Conservation (phyloP, 2,797 vertebrate species). For the Scleropages formosus region DNA sequence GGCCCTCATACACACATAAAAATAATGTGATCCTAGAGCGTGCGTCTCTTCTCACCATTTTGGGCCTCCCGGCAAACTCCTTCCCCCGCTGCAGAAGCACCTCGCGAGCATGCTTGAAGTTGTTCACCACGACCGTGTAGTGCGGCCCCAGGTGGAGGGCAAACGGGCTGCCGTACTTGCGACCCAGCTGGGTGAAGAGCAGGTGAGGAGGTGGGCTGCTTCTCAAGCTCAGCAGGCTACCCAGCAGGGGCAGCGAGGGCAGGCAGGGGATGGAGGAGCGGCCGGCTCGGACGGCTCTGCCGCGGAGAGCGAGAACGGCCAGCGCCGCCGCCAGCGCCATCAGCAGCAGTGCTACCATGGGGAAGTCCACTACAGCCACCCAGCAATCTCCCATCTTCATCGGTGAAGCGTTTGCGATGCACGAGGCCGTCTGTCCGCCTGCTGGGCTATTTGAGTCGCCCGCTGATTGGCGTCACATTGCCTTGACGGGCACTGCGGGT, state of each 20-base stretch:
- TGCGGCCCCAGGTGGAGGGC: conserved; percentile 63
- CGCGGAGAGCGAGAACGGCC: conserved; percentile 2
- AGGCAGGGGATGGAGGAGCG: conserved; percentile 54
- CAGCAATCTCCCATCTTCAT: background rate
- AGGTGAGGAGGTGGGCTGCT: conserved; percentile 60
- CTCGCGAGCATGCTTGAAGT: conserved; percentile 58
- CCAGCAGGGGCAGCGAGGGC: conserved; percentile 59
- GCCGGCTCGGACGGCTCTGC: background rate
- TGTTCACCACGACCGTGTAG: conserved; percentile 65
- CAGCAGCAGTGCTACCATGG: conserved; percentile 1
- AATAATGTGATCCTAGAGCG: background rate
- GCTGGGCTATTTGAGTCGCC: background rate
- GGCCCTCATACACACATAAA: background rate
- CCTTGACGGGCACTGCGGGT: conserved; percentile 7
- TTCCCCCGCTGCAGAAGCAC: conserved; percentile 62
- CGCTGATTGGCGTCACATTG: background rate
- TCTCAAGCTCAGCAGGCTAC: conserved; percentile 69
- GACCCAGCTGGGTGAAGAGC: conserved; percentile 57
- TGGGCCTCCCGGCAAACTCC: conserved; percentile 70
- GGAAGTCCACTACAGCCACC: conserved; percentile 19
- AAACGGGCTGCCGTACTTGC: conserved; percentile 59
- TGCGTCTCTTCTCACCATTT: conserved; percentile 60
- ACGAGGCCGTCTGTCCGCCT: background rate
- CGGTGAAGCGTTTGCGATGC: background rate
- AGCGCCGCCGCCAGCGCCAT: background rate